Conservation (phyloP, 1,140 invertebrate genomes). For the Cyphomyrmex costatus region DNA sequence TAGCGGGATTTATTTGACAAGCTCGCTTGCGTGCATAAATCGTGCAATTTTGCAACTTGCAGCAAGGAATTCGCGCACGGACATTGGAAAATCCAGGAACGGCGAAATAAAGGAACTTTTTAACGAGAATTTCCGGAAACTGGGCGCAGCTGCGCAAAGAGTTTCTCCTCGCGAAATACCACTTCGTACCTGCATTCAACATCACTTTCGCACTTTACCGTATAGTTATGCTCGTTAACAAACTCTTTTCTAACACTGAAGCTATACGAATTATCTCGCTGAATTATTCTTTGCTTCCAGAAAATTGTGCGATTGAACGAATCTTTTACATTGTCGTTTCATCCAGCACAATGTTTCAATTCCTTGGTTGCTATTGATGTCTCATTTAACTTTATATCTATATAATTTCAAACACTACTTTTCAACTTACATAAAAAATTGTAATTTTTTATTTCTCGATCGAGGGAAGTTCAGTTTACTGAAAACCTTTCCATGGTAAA, state of each 20-base stretch:
- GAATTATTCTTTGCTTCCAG: not conserved
- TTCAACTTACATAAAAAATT: not conserved
- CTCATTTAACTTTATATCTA: not conserved
- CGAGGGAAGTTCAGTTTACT: constrained; percentile 1
- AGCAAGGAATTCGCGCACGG: constrained; percentile 32
- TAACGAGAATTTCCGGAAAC: constrained; percentile 74
- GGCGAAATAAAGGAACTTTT: constrained; percentile 66
- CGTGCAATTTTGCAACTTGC: constrained; percentile 40
- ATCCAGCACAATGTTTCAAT: not conserved
- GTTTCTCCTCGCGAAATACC: constrained; percentile 66
- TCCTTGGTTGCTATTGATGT: not conserved
- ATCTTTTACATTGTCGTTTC: not conserved
- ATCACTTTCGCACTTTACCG: constrained; percentile 61
- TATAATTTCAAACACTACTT: not conserved
- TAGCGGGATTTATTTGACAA: constrained; percentile 60
- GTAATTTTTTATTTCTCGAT: not conserved
- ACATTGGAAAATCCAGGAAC: constrained; percentile 33
- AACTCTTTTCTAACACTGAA: constrained; percentile 55
- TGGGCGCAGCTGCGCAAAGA: constrained; percentile 68
- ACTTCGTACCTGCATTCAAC: constrained; percentile 49
- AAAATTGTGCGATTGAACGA: not conserved
- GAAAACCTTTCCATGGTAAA: not conserved
- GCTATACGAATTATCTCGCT: constrained; percentile 29
- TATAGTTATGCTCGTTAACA: constrained; percentile 71
- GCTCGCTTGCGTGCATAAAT: constrained; percentile 43